phyloP scores from a whole-genome alignment of 2,797 vertebrate genomes.

The Fratercula arctica region DNA sequence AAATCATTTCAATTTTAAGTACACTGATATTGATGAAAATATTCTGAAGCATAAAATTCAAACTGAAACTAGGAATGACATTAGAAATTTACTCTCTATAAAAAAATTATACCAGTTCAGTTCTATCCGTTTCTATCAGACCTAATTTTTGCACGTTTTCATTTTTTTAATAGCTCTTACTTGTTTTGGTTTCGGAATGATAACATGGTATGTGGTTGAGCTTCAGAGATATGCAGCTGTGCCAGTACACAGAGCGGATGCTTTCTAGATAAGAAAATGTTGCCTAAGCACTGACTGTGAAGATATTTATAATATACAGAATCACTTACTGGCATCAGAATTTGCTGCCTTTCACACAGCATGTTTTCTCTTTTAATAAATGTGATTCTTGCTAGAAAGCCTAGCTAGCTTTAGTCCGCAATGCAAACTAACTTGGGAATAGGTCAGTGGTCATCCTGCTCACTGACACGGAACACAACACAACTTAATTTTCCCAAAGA shows the following conservation, averaged over 20 bases:
- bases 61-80: background rate
- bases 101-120: background rate
- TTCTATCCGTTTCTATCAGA: background rate
- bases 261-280: background rate
- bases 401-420: background rate
- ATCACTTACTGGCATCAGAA: background rate
- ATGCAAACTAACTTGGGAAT: background rate
- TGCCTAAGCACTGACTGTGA: background rate
- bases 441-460: background rate
- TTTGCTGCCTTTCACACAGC: background rate
- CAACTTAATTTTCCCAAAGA: conserved; percentile 33
- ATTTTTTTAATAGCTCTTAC: background rate
- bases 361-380: background rate
- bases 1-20: background rate
- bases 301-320: background rate
- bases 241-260: background rate
- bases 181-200: background rate
- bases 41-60: background rate
- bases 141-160: background rate
- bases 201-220: background rate
- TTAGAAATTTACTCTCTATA: background rate
- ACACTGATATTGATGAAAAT: background rate
- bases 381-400: background rate
- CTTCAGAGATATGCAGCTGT: background rate
- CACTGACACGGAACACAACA: background rate